phyloP scores from a whole-genome alignment of 1,140 invertebrate genomes.

The Choristoneura fumiferana region DNA sequence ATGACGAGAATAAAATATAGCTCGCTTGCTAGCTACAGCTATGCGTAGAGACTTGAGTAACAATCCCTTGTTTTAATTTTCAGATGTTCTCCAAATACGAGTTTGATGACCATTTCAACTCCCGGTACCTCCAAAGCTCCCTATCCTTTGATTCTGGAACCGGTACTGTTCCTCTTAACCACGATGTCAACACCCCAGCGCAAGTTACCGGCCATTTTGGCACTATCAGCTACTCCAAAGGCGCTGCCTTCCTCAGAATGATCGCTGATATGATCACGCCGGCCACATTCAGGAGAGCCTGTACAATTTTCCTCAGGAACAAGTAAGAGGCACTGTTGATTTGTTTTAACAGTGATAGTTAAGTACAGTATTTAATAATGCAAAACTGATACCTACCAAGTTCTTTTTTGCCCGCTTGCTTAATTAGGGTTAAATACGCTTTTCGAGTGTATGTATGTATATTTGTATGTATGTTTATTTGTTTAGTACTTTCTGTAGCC shows the following conservation, averaged over 20 bases:
- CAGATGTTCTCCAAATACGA: slow-evolving; percentile 76
- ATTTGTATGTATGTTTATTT: too few relatives aligned
- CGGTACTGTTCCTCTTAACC: slow-evolving; percentile 81
- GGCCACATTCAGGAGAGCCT: slow-evolving; percentile 81
- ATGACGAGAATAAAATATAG: too few relatives aligned
- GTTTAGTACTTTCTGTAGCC: too few relatives aligned
- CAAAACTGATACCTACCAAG: too few relatives aligned
- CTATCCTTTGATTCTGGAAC: slow-evolving; percentile 83
- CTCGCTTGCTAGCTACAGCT: too few relatives aligned
- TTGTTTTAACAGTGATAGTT: too few relatives aligned
- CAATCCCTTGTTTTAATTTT: too few relatives aligned
- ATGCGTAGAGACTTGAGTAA: too few relatives aligned
- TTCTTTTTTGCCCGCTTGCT: too few relatives aligned
- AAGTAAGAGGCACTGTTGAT: slow-evolving; percentile 47
- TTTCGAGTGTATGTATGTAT: too few relatives aligned
- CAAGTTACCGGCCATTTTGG: slow-evolving; percentile 84
- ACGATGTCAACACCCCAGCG: slow-evolving; percentile 75
- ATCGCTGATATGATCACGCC: slow-evolving; percentile 84
- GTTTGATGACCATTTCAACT: slow-evolving; percentile 80
- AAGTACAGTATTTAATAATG: too few relatives aligned
- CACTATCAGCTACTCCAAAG: slow-evolving; percentile 86
- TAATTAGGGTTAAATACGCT: too few relatives aligned
- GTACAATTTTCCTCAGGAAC: slow-evolving; percentile 74
- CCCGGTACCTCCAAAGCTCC: slow-evolving; percentile 82
- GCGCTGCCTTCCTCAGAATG: slow-evolving; percentile 85